phyloP scores from a whole-genome alignment of 1,140 invertebrate genomes.

The Schlechtendalia chinensis region DNA sequence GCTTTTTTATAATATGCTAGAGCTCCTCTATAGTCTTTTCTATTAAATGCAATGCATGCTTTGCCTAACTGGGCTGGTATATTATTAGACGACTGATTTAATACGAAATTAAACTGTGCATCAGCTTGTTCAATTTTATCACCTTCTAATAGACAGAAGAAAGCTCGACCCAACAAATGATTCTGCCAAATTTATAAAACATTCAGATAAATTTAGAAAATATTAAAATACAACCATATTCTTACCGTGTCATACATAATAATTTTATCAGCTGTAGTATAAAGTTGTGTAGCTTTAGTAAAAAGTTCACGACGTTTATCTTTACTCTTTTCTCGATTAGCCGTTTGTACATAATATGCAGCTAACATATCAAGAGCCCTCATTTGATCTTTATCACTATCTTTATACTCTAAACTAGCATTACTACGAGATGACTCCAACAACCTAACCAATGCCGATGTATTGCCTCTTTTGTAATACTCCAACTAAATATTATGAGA shows the following conservation, averaged over 20 bases:
- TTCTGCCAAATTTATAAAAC: slow-evolving; percentile 64
- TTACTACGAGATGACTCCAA: slow-evolving; percentile 83
- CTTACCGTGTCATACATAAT: slow-evolving; percentile 97
- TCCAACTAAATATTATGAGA: slow-evolving; percentile 68
- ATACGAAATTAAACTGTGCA: slow-evolving; percentile 98
- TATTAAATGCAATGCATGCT: slow-evolving; percentile 94
- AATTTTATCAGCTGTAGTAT: slow-evolving; percentile 98
- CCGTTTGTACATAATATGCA: slow-evolving; percentile 96
- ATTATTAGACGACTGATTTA: slow-evolving; percentile 93
- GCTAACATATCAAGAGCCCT: slow-evolving; percentile 92
- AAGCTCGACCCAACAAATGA: slow-evolving; percentile 94
- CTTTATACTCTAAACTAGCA: slow-evolving; percentile 84
- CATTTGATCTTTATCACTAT: slow-evolving; percentile 97
- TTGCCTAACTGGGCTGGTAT: slow-evolving; percentile 96
- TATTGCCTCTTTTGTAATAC: slow-evolving; percentile 92
- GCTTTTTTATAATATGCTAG: slow-evolving; percentile 98
- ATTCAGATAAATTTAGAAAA: slow-evolving; percentile 1
- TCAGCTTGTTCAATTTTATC: slow-evolving; percentile 99
- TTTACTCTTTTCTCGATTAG: slow-evolving; percentile 92
- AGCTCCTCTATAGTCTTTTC: slow-evolving; percentile 90
- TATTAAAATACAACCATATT: slow-evolving; percentile 28
- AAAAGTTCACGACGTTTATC: slow-evolving; percentile 94
- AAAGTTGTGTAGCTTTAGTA: slow-evolving; percentile 92
- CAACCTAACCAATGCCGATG: slow-evolving; percentile 91
- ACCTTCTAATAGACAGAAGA: slow-evolving; percentile 96